Evolutionary conservation across 2,888 invertebrate genomes (phyloP).

Genomic region (Bimastos eiseni): DNA sequence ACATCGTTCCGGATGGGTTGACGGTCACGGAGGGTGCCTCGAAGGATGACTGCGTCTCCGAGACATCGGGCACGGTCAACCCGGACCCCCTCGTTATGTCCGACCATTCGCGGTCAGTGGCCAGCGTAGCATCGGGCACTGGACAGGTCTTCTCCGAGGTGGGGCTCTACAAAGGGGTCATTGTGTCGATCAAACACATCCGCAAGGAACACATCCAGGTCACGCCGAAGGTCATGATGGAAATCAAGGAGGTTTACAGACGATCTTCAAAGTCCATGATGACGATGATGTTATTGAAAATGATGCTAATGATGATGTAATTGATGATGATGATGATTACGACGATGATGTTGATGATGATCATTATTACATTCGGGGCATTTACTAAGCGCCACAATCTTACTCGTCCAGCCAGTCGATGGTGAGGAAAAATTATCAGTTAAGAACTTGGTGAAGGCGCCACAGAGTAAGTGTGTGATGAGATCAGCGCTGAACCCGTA

Average conservation of each 20-base stretch:
- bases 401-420: no score
- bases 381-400: no score
- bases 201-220: conserved; percentile 45
- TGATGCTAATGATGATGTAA: background rate
- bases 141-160: conserved; percentile 51
- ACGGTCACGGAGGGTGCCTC: background rate
- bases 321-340: background rate
- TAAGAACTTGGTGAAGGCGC: no score
- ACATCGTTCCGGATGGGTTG: background rate
- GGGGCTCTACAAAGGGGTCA: conserved; percentile 48
- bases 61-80: background rate
- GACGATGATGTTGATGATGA: background rate
- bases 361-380: no score
- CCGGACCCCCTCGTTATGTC: background rate
- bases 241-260: conserved; percentile 50
- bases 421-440: no score
- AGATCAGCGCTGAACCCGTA: no score
- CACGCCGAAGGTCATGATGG: conserved; percentile 45
- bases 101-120: conserved; percentile 34
- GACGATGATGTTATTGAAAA: background rate
- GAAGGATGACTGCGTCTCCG: background rate
- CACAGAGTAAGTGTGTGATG: no score
- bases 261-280: background rate
- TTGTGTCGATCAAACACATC: conserved; percentile 80
- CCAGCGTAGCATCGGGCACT: conserved; percentile 33